phyloP scores from a whole-genome alignment of 1,140 invertebrate species.

The Macrobrachium nipponense region DNA sequence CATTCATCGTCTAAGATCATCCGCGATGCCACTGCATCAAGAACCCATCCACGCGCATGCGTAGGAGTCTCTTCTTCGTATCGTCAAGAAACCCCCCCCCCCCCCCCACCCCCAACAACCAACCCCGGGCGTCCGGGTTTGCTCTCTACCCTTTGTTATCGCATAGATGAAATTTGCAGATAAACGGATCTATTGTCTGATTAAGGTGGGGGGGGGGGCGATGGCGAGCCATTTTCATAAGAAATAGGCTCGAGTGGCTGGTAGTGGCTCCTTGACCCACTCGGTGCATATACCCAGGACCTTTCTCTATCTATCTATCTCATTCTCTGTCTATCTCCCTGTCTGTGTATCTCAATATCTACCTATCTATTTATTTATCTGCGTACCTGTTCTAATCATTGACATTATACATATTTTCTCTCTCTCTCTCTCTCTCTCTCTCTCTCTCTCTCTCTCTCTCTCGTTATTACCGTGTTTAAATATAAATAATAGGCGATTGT shows the following conservation, averaged over 20 bases:
- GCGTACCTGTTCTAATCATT: background rate
- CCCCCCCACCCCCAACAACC: too few species aligned
- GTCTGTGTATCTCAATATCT: slow-evolving; percentile 17
- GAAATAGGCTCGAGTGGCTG: slow-evolving; percentile 22
- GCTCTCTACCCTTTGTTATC: slow-evolving; percentile 26
- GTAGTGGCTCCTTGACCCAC: slow-evolving; percentile 20
- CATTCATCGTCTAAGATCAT: background rate
- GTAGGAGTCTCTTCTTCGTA: background rate
- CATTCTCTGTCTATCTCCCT: slow-evolving; percentile 30
- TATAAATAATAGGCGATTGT: too few species aligned
- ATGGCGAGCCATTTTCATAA: slow-evolving; percentile 37
- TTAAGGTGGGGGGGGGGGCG: background rate
- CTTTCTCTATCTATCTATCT: slow-evolving; percentile 28
- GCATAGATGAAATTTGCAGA: slow-evolving; percentile 34
- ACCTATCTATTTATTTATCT: slow-evolving; percentile 27
- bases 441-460: slow-evolving; percentile 1
- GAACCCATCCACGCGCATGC: background rate
- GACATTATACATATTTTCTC: background rate
- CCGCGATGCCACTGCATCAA: background rate
- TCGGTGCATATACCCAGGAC: background rate
- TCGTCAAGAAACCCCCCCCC: background rate
- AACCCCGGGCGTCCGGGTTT: background rate
- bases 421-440: background rate
- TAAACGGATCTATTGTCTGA: slow-evolving; percentile 44
- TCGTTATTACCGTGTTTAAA: too few species aligned